Evolutionary conservation across 2,797 vertebrate species (phyloP).

Genomic region (Pipistrellus kuhlii): DNA sequence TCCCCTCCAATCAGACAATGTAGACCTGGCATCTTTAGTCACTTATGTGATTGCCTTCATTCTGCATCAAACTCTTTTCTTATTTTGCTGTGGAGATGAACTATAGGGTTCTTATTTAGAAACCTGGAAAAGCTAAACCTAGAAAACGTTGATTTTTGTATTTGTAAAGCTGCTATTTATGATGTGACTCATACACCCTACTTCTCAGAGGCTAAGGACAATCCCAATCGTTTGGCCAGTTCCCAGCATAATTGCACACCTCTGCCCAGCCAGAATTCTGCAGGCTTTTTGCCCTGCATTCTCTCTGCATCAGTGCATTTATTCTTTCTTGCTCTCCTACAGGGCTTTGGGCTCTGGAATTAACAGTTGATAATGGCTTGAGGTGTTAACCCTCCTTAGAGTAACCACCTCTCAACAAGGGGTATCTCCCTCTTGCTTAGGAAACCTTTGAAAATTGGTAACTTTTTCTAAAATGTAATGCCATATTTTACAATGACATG

Average conservation of each 20-base stretch:
- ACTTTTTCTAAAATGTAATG: constrained; percentile 23
- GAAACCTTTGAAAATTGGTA: background rate
- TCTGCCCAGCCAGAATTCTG: background rate
- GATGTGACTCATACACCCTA: background rate
- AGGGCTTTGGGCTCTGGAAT: background rate
- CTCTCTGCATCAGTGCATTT: background rate
- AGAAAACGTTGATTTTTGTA: constrained; percentile 45
- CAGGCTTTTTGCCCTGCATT: background rate
- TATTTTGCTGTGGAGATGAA: constrained; percentile 50
- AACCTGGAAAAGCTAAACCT: constrained; percentile 36
- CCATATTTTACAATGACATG: background rate
- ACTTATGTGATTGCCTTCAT: constrained; percentile 6
- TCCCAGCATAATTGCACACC: background rate
- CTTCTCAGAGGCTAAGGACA: constrained; percentile 19
- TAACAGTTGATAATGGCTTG: background rate
- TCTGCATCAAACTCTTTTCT: background rate
- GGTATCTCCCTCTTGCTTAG: background rate
- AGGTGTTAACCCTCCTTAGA: background rate
- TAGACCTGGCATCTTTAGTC: background rate
- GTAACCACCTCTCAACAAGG: background rate
- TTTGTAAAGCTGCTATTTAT: constrained; percentile 64
- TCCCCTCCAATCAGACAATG: background rate
- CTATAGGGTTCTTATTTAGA: constrained; percentile 66
- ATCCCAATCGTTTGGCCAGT: background rate
- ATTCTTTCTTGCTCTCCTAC: background rate